phyloP scores from a whole-genome alignment of 2,797 vertebrate genomes.

The Artibeus lituratus region DNA sequence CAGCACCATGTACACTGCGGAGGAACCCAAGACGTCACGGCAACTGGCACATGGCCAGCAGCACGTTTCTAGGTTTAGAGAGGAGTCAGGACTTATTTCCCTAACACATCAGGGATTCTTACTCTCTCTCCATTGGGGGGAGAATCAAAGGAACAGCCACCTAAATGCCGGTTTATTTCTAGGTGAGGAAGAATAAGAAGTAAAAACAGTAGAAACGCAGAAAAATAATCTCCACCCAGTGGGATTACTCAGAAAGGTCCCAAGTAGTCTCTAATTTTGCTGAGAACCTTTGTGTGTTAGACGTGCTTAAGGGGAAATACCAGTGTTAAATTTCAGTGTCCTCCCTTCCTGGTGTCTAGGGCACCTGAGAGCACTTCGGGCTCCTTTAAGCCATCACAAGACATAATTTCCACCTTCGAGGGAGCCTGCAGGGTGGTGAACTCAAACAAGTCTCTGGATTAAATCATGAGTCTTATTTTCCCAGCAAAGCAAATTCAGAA shows the following conservation, averaged over 20 bases:
- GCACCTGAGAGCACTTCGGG: not conserved
- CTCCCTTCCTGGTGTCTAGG: not conserved
- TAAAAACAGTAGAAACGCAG: not conserved
- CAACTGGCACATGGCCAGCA: not conserved
- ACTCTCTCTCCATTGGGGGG: not conserved
- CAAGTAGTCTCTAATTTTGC: not conserved
- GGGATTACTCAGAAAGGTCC: not conserved
- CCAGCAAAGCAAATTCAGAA: slow-evolving; percentile 57
- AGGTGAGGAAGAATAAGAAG: not conserved
- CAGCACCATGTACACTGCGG: not conserved
- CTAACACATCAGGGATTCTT: not conserved
- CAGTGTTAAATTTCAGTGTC: not conserved
- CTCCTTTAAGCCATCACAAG: not conserved
- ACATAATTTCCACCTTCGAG: not conserved
- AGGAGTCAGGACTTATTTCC: not conserved
- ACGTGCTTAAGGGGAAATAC: not conserved
- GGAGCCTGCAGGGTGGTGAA: not conserved
- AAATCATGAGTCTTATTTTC: slow-evolving; percentile 43
- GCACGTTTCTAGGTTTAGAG: not conserved
- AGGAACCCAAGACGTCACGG: too few relatives aligned
- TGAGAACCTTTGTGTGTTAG: not conserved
- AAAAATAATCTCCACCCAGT: not conserved
- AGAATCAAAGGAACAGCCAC: not conserved
- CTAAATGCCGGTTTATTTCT: not conserved
- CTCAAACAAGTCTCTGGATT: slow-evolving; percentile 41